These are phyloP conservation scores for Drosophila sucinea DNA, from an alignment of 1,140 invertebrate genomes.

Conservation along the genomic window DNA sequence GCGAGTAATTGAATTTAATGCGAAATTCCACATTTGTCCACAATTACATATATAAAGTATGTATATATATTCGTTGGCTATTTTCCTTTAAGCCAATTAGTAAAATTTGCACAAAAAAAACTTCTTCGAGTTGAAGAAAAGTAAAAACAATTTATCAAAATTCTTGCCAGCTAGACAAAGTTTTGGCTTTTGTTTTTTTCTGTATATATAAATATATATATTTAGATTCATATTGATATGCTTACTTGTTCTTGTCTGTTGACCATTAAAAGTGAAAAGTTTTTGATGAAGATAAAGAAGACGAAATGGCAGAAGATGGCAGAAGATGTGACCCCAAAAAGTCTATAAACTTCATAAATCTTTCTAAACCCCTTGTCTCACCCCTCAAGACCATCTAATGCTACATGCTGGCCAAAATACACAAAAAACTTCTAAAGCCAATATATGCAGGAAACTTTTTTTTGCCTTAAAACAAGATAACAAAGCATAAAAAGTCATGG, in stretches of 20 bases:
- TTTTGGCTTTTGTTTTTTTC: conserved; percentile 27
- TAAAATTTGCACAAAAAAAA: conserved; percentile 24
- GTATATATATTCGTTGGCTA: no score
- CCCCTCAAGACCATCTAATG: neutral
- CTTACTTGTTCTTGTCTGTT: conserved; percentile 42
- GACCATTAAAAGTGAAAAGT: conserved; percentile 79
- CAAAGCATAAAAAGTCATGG: conserved; percentile 45
- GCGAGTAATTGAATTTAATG: conserved; percentile 34
- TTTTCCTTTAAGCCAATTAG: conserved; percentile 38
- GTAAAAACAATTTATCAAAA: conserved; percentile 76
- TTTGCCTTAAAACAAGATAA: conserved; percentile 64
- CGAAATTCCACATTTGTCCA: neutral
- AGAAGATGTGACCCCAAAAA: conserved; percentile 40
- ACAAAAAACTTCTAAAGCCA: conserved; percentile 68
- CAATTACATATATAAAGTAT: neutral
- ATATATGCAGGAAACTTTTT: conserved; percentile 68
- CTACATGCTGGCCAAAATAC: conserved; percentile 6
- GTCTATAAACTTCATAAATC: conserved; percentile 72
- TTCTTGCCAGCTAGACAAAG: conserved; percentile 56
- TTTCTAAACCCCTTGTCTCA: conserved; percentile 22
- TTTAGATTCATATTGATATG: conserved; percentile 54
- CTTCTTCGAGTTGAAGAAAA: conserved; percentile 28
- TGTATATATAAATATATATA: conserved; percentile 49
- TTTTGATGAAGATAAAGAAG: conserved; percentile 52
- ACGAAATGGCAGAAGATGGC: conserved; percentile 32